Evolutionary conservation across 2,113 vertebrate genomes (phyloP).

Genomic region (Natator depressus): DNA sequence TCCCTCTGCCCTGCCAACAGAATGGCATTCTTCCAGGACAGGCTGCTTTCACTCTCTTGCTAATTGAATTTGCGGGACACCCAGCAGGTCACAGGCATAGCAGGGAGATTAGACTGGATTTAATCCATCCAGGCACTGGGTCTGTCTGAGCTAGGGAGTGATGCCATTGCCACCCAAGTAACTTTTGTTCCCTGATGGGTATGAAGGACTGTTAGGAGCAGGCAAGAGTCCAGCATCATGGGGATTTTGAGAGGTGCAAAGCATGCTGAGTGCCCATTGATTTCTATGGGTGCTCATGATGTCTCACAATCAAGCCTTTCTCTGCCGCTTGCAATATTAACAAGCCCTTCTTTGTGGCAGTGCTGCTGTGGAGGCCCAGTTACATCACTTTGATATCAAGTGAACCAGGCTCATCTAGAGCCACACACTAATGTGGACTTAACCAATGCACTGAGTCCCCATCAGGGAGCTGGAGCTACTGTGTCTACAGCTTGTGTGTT

Average conservation of each 20-base stretch:
- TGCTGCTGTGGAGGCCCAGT: not conserved
- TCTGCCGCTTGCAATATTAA: not conserved
- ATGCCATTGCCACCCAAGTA: not conserved
- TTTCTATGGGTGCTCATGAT: not conserved
- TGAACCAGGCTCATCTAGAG: not conserved
- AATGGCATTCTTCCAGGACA: not conserved
- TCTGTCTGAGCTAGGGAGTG: not conserved
- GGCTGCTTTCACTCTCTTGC: not conserved
- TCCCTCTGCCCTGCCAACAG: not conserved
- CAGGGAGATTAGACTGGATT: conserved; percentile 28
- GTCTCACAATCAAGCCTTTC: not conserved
- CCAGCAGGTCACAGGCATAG: conserved; percentile 14
- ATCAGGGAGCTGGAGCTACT: not conserved
- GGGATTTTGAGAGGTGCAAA: conserved; percentile 20
- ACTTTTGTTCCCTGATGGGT: too few species aligned
- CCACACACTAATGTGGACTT: not conserved
- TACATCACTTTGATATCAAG: not conserved
- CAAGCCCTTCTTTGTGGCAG: not conserved
- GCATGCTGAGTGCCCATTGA: accelerated
- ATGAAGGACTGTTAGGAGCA: not conserved
- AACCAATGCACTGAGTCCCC: not conserved
- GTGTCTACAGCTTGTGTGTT: not conserved
- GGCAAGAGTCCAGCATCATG: not conserved
- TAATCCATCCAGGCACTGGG: not conserved
- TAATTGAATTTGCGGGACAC: not conserved